These are phyloP conservation scores for Tetanocera ferruginea DNA, from an alignment of 2,888 invertebrate genomes.

Conservation along the genomic window DNA sequence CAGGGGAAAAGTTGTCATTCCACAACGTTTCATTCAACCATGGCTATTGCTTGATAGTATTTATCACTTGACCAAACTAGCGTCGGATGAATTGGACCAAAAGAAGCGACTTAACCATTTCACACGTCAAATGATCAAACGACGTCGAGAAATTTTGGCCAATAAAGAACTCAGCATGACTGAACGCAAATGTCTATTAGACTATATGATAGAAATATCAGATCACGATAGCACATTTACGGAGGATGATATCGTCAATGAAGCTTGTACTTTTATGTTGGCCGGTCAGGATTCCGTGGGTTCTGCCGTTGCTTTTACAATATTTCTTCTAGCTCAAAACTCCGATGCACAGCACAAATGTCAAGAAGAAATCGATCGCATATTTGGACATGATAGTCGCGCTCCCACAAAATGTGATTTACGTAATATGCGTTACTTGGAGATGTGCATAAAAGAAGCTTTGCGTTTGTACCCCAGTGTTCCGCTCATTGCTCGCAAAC, in stretches of 20 bases:
- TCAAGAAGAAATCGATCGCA: conserved; percentile 70
- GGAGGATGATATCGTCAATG: conserved; percentile 74
- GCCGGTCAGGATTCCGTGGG: conserved; percentile 77
- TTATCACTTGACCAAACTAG: conserved; percentile 72
- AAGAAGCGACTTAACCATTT: conserved; percentile 70
- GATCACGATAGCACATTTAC: conserved; percentile 71
- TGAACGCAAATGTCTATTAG: conserved; percentile 70
- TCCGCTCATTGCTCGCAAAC: conserved; percentile 66
- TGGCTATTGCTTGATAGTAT: conserved; percentile 74
- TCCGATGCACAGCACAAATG: conserved; percentile 71
- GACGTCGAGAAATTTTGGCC: conserved; percentile 59
- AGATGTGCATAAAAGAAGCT: conserved; percentile 79
- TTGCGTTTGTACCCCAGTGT: conserved; percentile 72
- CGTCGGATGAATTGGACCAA: conserved; percentile 72
- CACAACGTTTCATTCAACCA: conserved; percentile 72
- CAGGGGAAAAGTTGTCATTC: conserved; percentile 72
- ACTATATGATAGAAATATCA: conserved; percentile 73
- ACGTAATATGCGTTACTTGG: conserved; percentile 76
- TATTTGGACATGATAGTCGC: conserved; percentile 69
- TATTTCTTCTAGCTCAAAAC: conserved; percentile 73
- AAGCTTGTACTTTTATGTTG: conserved; percentile 76
- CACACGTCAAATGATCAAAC: conserved; percentile 69
- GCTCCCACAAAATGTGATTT: conserved; percentile 73
- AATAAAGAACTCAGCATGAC: conserved; percentile 48
- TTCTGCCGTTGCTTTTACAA: conserved; percentile 73